These are phyloP conservation scores for Ictidomys tridecemlineatus DNA, from an alignment of 2,113 vertebrate genomes.

Conservation along the genomic window DNA sequence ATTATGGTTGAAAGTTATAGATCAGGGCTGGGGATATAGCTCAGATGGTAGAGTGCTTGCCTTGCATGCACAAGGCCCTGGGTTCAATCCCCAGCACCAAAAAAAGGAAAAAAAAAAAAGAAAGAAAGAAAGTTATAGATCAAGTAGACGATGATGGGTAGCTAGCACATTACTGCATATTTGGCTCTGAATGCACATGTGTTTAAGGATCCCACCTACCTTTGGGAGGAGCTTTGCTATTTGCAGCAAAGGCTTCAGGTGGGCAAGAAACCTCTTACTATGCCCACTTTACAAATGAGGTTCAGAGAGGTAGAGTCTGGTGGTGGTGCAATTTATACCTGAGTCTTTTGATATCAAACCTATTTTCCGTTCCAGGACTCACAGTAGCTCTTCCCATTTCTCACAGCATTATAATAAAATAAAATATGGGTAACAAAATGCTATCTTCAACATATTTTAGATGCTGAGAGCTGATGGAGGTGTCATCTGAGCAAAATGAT, in stretches of 20 bases:
- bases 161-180: not conserved
- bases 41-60: too few species aligned
- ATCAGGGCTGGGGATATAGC: not conserved
- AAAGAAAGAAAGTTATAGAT: not conserved
- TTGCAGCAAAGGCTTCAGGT: not conserved
- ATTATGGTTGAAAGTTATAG: not conserved
- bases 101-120: too few species aligned
- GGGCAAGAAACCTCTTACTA: not conserved
- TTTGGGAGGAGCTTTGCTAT: not conserved
- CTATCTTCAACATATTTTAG: not conserved
- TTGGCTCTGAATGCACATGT: not conserved
- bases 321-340: not conserved
- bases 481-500: not conserved
- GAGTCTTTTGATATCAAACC: not conserved
- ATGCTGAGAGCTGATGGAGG: not conserved
- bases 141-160: not conserved
- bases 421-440: not conserved
- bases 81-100: too few species aligned
- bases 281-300: not conserved
- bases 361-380: not conserved
- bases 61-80: too few species aligned
- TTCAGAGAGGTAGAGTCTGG: not conserved
- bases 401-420: not conserved
- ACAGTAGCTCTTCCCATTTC: not conserved
- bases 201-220: not conserved